Evolutionary conservation across 2,113 vertebrate species (phyloP), one percentile per base, ranked within the genome.

Genomic region (Spermophilus dauricus): DNA sequence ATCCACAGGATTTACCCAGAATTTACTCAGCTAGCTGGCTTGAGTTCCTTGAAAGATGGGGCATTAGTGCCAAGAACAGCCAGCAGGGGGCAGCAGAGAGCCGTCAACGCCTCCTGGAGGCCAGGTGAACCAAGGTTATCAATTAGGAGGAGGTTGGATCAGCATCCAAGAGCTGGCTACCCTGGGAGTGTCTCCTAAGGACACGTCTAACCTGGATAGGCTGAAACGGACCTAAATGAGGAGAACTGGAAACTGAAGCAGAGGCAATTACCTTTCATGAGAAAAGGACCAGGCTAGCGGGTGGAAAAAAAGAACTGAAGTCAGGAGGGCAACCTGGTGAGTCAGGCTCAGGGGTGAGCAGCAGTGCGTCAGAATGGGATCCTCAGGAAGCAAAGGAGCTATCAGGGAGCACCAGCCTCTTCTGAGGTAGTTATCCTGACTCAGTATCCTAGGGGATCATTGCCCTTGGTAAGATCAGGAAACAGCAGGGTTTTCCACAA

Each of bases 1-100:
- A 81, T 48, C 37, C 76, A n/a, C 1, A 18, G 20, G 39, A 32
- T 65, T 91, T 76, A 56, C 48, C 30, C 32, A 51, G 53, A 94
- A 76, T 92, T 91, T 56, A 45, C 37, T 67, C 32, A 61, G 24
- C 3, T 20, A 42, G 5, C 30, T 16, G 67, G 67, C 14, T 58
- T 34, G 30, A 39, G 11, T 78, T 96, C 45, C 24, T 77, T 53
- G 51, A 86, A 83, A 37, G 48, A 87, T 1, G 58, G 37, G 67
- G 48, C 8, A 2, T 26, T 26, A 63, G 32, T 91, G 16, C 61
- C 61, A 63, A 26, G 61, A 63, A 26, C 61, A 28, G 24, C 24
- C 61, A 95, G 75, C 39, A 95, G 96, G 53, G 70, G 61, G 53
- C 86, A 95, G 96, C 69, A 95, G 95, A 96, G 83, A 86, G 95